Evolutionary conservation across 2,113 vertebrate genomes (phyloP).

Genomic region (Craseonycteris thonglongyai): DNA sequence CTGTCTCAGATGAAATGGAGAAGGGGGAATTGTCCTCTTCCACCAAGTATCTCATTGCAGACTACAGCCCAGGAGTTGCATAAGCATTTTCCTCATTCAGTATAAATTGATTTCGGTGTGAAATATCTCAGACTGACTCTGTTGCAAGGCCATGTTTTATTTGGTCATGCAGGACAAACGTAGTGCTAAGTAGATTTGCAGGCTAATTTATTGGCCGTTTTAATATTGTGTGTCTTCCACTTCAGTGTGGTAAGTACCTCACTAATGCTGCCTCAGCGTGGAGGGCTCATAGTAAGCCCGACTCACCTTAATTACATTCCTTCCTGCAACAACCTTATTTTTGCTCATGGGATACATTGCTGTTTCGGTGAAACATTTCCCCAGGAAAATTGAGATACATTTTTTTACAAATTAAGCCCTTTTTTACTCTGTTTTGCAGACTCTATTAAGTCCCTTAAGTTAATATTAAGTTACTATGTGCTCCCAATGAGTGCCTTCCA

Average conservation of each 20-base stretch:
- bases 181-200: not conserved
- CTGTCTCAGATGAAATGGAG: not conserved
- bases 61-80: not conserved
- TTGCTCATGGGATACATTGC: conserved; percentile 22
- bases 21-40: not conserved
- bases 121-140: conserved; percentile 35
- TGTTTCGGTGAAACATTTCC: conserved; percentile 28
- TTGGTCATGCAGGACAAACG: conserved; percentile 11
- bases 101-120: conserved; percentile 37
- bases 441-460: conserved; percentile 33
- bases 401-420: not conserved
- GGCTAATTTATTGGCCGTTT: conserved; percentile 25
- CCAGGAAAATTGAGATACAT: conserved; percentile 13
- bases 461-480: conserved; percentile 38
- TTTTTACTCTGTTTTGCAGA: not conserved
- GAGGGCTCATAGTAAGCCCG: not conserved
- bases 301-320: conserved; percentile 61
- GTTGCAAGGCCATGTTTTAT: conserved; percentile 25
- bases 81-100: conserved; percentile 8
- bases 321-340: conserved; percentile 21
- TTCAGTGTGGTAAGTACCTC: not conserved
- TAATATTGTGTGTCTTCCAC: not conserved
- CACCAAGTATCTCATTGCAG: not conserved
- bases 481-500: conserved; percentile 8
- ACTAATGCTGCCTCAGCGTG: not conserved